Evolutionary conservation across 2,888 invertebrate genomes (phyloP), one percentile per base, ranked within the genome.

Genomic region (Lasioglossum leucozonium): DNA sequence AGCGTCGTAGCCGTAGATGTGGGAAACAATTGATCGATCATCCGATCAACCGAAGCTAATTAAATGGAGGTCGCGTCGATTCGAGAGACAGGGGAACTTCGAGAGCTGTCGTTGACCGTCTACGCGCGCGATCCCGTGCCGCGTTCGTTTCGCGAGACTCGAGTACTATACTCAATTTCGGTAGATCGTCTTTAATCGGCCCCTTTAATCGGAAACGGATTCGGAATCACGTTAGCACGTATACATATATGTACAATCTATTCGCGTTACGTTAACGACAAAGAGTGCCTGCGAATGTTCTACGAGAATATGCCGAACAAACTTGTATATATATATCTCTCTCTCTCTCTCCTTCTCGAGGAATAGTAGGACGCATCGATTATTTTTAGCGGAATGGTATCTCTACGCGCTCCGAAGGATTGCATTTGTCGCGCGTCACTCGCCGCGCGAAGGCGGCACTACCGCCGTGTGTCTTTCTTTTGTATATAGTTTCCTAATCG

Each of bases 401-500:
- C n/a, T n/a, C n/a, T n/a, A 62, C 47, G 72, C 18, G 30, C 22
- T 77, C 42, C 34, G 44, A 34, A 16, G 40, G 18, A 40, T n/a
- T n/a, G 47, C 44, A 77, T 67, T n/a, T 22, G n/a, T 51, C n/a
- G 55, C 4, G 44, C 16, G 44, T 44, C 44, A 13, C 42, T 22
- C 44, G 78, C 42, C 51, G 42, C 55, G 30, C 30, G 34, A 37
- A 69, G 2, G 34, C 2, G 34, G 34, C n/a, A n/a, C n/a, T n/a
- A n/a, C n/a, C n/a, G n/a, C n/a, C n/a, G 34, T 34, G 26, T 10
- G 34, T 91, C 87, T 91, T 91, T 91, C 93, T 62, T 67, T 67
- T 34, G 93, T 93, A 93, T 82, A 93, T 92, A 93, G 87, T 85
- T 79, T 75, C 77, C 89, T 88, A 83, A 87, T 91, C 91, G 67